Evolutionary conservation across 2,113 vertebrate species (phyloP), one percentile per base, ranked within the genome.

Genomic region (Crotalus helleri): DNA sequence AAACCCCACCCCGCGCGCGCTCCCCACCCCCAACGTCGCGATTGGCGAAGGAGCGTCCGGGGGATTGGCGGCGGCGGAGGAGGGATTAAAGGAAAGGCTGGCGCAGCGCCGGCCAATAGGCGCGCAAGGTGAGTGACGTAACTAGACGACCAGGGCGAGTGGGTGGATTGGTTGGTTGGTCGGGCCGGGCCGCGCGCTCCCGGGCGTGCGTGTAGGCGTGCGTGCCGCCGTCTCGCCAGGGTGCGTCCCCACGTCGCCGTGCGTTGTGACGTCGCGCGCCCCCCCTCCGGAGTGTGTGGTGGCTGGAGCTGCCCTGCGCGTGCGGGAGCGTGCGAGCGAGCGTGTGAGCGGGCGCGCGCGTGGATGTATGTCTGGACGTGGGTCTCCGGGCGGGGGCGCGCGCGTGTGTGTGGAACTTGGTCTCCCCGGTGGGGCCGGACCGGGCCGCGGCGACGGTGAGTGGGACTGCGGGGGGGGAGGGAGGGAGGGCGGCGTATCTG

Each of bases 211-310:
- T 4, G 85, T 5, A 4, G 3, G 55, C 55, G 54, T 15, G 64
- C 64, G 69, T 81, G 33, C 69, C n/a, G 33, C 5, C 55, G 61
- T 33, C 51, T 21, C 26, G 13, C 46, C 29, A 11, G 23, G 9
- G 53, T 29, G 93, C 87, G 93, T 46, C 26, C 26, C 51, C 51
- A 26, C 93, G 93, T 92, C 55, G 54, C 44, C 55, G 92, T 90
- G 93, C 93, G 91, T 92, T 92, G 93, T 85, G 91, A 92, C 88
- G 93, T 87, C 54, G 54, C 88, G 81, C 87, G n/a, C 64, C 90
- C 90, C 54, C 91, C 87, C 13, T 61, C 88, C 15, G 88, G 74
- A 89, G 90, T 58, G 26, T 46, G 87, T 53, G 92, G 92, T 59
- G 64, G 85, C n/a, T 49, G 57, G 44, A n/a, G 92, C 64, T 55